phyloP scores from a whole-genome alignment of 2,797 vertebrate genomes.

The Pteropus rufus region DNA sequence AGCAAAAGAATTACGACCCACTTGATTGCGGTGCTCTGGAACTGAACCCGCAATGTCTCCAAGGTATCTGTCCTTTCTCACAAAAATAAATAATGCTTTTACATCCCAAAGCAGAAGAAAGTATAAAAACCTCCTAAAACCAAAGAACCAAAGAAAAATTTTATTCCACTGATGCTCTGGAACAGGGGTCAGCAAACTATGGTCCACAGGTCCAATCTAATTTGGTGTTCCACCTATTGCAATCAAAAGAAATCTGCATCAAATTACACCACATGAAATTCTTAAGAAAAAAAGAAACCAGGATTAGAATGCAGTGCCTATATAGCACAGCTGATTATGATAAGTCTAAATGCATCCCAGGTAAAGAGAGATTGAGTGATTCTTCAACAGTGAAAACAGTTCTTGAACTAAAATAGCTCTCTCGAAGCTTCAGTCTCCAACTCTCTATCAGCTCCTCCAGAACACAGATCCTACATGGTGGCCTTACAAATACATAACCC shows the following conservation, averaged over 20 bases:
- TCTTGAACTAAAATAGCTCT: background rate
- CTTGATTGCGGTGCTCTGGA: background rate
- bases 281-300: background rate
- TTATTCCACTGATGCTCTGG: too few species aligned
- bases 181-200: too few species aligned
- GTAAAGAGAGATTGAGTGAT: background rate
- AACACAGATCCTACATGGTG: accelerated
- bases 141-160: too few species aligned
- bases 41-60: background rate
- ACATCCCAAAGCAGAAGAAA: background rate
- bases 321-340: background rate
- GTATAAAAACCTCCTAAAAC: background rate
- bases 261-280: background rate
- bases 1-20: background rate
- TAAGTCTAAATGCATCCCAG: background rate
- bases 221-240: background rate
- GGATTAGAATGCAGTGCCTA: background rate
- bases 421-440: background rate
- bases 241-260: background rate
- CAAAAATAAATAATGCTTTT: background rate
- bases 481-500: background rate
- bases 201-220: too few species aligned
- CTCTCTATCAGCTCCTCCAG: background rate
- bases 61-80: background rate
- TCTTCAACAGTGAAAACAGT: background rate